Evolutionary conservation across 37 sponge, comb jelly and placozoan genomes (phyloP), one percentile per base, ranked within the genome.

Genomic region (Ianthella basta): DNA sequence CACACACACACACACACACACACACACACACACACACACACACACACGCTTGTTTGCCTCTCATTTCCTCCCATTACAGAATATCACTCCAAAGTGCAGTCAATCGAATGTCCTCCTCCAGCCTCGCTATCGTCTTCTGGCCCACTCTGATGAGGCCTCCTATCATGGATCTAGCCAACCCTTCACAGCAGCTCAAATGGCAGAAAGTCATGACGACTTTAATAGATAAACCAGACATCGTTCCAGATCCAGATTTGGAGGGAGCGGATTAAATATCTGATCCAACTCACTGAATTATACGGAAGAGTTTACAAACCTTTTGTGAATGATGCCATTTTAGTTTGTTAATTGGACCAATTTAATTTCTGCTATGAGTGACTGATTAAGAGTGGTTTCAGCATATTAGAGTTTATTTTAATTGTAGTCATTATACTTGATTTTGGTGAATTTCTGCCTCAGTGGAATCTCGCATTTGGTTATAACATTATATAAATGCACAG

Each of bases 71-170:
- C 50, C 50, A 44, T 70, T 6, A 4, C 34, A 87, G 82, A 56
- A 57, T 87, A 29, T 44, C 83, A 27, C 57, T 73, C 35, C 12
- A 82, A 20, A 69, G 84, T 8, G 91, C 91, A 2, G 65, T 67
- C 14, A 96, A 96, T 89, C 94, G 94, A 64, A 96, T 96, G 97
- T 91, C 68, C 60, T 64, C 94, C 56, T 88, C 86, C 55, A 96
- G 93, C 80, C 75, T 96, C 59, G 88, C 97, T 55, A 93, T 96
- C 32, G 95, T 96, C 34, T 96, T 96, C 92, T 96, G 97, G 97
- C 97, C 97, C 13, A 96, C 97, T 0, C 80, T 96, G 13, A 90
- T 96, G 85, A 84, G 95, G 4, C 97, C 97, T 0, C 84, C 91
- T n/a, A 65, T 94, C 0, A 30, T 60, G 29, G 91, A 94, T 69